Evolutionary conservation across 2,113 vertebrate species (phyloP).

Genomic region (Microcebus murinus): DNA sequence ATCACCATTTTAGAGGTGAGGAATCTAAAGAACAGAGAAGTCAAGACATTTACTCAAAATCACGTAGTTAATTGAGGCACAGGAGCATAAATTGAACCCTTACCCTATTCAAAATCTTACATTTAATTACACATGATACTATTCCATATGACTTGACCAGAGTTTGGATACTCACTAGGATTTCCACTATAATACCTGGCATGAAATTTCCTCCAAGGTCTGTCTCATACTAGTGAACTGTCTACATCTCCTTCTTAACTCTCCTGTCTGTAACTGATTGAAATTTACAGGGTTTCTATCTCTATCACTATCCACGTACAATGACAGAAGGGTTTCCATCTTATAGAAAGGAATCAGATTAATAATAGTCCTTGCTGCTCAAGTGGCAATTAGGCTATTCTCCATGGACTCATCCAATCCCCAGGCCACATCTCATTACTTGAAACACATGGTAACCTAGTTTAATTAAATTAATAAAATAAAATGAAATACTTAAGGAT

Average conservation of each 20-base stretch:
- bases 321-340: background rate
- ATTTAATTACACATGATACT: background rate
- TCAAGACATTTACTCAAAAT: background rate
- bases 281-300: background rate
- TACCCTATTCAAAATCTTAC: background rate
- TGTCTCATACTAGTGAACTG: background rate
- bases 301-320: background rate
- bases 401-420: background rate
- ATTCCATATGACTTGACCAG: background rate
- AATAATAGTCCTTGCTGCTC: background rate
- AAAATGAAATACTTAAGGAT: background rate
- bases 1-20: background rate
- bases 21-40: background rate
- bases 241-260: background rate
- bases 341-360: background rate
- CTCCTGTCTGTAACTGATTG: background rate
- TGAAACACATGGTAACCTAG: background rate
- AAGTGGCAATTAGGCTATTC: conserved; percentile 32
- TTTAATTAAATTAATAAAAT: conserved; percentile 42
- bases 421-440: background rate
- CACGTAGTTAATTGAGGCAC: background rate
- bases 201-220: background rate
- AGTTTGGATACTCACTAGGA: background rate
- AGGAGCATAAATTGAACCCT: background rate
- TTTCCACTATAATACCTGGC: background rate